Conservation (phyloP, 1,140 invertebrate genomes). For the Leptinotarsa defecta region DNA sequence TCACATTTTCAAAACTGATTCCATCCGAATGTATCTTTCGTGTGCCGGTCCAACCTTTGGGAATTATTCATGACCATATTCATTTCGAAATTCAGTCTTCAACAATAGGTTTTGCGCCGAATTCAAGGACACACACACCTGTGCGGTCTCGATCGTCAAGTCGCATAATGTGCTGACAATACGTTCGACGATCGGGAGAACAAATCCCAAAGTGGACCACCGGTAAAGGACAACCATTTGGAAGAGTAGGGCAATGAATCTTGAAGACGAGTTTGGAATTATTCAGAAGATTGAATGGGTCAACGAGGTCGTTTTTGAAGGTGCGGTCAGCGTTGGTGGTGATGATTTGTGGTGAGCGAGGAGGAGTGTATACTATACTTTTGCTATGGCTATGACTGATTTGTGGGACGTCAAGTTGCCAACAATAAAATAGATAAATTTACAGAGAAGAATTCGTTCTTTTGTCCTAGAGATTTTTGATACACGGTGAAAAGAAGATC, state of each 20-base stretch:
- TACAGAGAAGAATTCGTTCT: too few relatives aligned
- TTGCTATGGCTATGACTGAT: too few relatives aligned
- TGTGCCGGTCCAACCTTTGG: neutral
- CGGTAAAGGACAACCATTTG: slow-evolving; percentile 23
- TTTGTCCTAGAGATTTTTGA: too few relatives aligned
- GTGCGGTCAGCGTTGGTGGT: too few relatives aligned
- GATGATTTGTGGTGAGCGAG: too few relatives aligned
- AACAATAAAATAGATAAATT: too few relatives aligned
- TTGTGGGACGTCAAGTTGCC: too few relatives aligned
- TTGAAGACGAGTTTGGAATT: slow-evolving; percentile 13
- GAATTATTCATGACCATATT: slow-evolving; percentile 1
- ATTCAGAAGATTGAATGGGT: neutral
- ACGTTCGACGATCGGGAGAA: neutral
- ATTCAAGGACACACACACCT: slow-evolving; percentile 2
- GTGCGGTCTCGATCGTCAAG: slow-evolving; percentile 25
- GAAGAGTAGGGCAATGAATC: slow-evolving; percentile 22
- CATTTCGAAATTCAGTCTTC: neutral
- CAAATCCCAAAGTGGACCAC: slow-evolving; percentile 18
- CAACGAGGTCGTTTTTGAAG: neutral
- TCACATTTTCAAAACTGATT: too few relatives aligned
- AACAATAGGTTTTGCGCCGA: slow-evolving; percentile 2
- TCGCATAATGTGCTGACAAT: slow-evolving; percentile 14
- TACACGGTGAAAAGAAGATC: too few relatives aligned
- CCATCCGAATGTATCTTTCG: neutral
- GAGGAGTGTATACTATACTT: too few relatives aligned